These are phyloP conservation scores for Ceuthmochares aereus DNA, from an alignment of 2,113 vertebrate genomes.

Conservation along the genomic window DNA sequence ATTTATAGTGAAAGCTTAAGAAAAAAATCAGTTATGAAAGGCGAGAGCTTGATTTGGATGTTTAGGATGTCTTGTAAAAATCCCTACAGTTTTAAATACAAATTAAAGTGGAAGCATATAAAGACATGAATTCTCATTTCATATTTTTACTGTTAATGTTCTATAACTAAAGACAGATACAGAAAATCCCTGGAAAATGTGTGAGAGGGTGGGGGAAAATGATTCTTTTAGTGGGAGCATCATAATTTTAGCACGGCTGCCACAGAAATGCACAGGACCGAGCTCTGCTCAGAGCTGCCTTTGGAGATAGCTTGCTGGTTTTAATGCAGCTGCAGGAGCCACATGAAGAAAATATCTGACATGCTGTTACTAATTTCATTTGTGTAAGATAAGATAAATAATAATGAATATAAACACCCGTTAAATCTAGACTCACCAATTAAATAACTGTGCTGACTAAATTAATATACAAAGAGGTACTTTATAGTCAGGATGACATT, in stretches of 20 bases:
- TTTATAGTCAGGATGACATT: neutral
- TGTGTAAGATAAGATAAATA: constrained; percentile 26
- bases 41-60: neutral
- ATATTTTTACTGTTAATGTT: neutral
- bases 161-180: neutral
- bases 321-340: constrained; percentile 7
- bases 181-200: neutral
- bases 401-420: constrained; percentile 1
- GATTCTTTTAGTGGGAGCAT: neutral
- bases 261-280: neutral
- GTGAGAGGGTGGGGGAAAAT: neutral
- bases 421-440: constrained; percentile 8
- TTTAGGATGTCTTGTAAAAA: neutral
- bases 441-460: neutral
- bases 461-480: neutral
- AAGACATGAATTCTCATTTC: neutral
- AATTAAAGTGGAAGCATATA: neutral
- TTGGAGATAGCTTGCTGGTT: neutral
- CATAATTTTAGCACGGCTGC: constrained; percentile 29
- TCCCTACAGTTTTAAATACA: neutral
- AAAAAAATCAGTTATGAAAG: neutral
- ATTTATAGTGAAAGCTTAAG: neutral
- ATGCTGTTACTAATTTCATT: constrained; percentile 18
- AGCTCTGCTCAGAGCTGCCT: neutral
- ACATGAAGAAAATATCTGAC: neutral